A percentile compares a stretch with the other conserved stretches of the same genome.
These are phyloP conservation scores for Beris morrisii DNA, from an alignment of 2,888 invertebrate genomes.

Conservation along the genomic window DNA sequence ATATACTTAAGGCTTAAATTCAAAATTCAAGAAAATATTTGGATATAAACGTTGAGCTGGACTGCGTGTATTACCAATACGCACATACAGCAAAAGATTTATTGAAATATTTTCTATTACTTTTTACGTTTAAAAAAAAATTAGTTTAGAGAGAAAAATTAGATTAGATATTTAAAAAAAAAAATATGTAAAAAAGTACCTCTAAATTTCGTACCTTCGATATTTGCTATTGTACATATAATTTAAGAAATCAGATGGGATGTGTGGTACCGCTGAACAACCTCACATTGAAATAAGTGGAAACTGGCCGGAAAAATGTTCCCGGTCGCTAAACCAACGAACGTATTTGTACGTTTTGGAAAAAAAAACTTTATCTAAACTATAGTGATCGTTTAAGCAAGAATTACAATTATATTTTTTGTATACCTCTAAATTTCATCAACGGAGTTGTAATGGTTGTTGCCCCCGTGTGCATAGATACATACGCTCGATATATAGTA, in stretches of 20 bases:
- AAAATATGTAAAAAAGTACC: conserved; percentile 31
- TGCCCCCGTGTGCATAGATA: conserved; percentile 18
- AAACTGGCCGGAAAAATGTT: neutral
- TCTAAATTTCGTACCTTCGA: conserved; percentile 22
- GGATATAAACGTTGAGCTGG: conserved; percentile 7
- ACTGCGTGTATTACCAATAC: conserved; percentile 13
- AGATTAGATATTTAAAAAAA: conserved; percentile 16
- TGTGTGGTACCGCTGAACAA: conserved; percentile 26
- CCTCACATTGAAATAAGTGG: conserved; percentile 20
- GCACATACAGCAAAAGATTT: conserved; percentile 20
- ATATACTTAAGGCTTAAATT: neutral
- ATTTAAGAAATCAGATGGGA: conserved; percentile 8
- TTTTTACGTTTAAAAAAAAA: conserved; percentile 16
- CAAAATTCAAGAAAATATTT: conserved; percentile 21
- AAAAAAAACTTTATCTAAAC: conserved; percentile 18
- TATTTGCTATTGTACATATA: conserved; percentile 15
- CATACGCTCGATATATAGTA: neutral
- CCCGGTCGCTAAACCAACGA: no score
- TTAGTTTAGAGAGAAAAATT: conserved; percentile 5
- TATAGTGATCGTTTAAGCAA: conserved; percentile 27
- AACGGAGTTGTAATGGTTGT: conserved; percentile 20
- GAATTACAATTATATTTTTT: conserved; percentile 29
- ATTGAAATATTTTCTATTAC: conserved; percentile 21
- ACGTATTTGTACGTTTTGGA: neutral
- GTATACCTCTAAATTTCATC: conserved; percentile 28